A percentile compares a stretch with the other conserved stretches of the same genome.
These are phyloP conservation scores for Diorhabda sublineata DNA, from an alignment of 1,140 invertebrate genomes.

Conservation along the genomic window DNA sequence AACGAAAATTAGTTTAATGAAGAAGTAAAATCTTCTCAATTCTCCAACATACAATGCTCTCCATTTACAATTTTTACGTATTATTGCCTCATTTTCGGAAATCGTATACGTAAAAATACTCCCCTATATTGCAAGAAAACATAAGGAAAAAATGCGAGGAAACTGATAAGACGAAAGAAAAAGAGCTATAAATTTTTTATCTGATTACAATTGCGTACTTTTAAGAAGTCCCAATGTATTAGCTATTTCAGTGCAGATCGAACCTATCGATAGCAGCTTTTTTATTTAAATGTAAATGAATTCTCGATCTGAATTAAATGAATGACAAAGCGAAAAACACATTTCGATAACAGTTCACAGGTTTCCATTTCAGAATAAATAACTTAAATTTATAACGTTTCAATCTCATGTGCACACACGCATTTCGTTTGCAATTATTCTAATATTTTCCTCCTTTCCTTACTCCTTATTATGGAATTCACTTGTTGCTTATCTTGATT, in stretches of 20 bases:
- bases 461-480: too few relatives aligned
- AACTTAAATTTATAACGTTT: neutral
- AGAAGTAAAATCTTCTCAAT: too few relatives aligned
- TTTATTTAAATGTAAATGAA: slow-evolving; percentile 21
- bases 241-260: slow-evolving; percentile 16
- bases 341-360: slow-evolving; percentile 7
- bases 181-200: slow-evolving; percentile 17
- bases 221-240: slow-evolving; percentile 18
- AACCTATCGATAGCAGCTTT: slow-evolving; percentile 18
- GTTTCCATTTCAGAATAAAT: slow-evolving; percentile 1
- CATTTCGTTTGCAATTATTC: too few relatives aligned
- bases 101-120: too few relatives aligned
- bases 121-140: neutral
- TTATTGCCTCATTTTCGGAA: too few relatives aligned
- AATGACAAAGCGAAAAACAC: slow-evolving; percentile 10
- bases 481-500: too few relatives aligned
- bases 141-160: slow-evolving; percentile 6
- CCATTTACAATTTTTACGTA: too few relatives aligned
- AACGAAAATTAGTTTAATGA: too few relatives aligned
- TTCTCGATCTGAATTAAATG: slow-evolving; percentile 7
- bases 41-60: too few relatives aligned
- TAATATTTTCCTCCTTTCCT: too few relatives aligned
- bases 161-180: slow-evolving; percentile 7
- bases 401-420: too few relatives aligned
- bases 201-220: slow-evolving; percentile 17